Evolutionary conservation across 2,888 invertebrate species (phyloP).

Genomic region (Microdon myrmicae): DNA sequence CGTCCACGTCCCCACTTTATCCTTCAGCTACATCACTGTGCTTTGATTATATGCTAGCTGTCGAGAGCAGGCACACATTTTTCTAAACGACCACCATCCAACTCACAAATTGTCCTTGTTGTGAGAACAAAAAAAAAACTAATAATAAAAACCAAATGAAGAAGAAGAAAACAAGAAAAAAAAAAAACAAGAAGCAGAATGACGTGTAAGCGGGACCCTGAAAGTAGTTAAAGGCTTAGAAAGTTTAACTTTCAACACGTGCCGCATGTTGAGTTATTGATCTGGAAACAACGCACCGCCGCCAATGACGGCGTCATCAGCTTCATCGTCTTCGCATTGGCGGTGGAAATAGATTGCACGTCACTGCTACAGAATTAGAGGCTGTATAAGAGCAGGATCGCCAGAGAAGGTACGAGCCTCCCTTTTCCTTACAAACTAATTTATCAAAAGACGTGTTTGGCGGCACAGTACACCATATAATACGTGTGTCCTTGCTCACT

Average conservation of each 20-base stretch:
- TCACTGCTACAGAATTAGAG: no score
- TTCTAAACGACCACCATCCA: conserved; percentile 10
- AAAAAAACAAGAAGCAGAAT: no score
- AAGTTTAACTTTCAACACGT: conserved; percentile 43
- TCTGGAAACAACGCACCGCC: conserved; percentile 33
- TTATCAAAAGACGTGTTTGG: conserved; percentile 40
- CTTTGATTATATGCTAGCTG: conserved; percentile 16
- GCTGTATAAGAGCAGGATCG: no score
- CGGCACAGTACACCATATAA: no score
- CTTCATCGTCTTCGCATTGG: background rate
- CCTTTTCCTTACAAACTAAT: conserved; percentile 34
- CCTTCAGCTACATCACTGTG: conserved; percentile 2
- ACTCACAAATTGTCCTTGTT: conserved; percentile 3
- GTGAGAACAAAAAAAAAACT: background rate
- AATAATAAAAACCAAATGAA: no score
- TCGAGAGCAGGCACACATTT: conserved; percentile 23
- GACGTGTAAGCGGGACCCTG: conserved; percentile 7
- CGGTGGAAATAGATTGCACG: conserved; percentile 1
- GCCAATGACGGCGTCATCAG: background rate
- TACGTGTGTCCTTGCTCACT: no score
- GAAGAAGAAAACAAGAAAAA: no score
- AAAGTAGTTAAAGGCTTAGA: conserved; percentile 40
- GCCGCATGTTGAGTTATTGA: conserved; percentile 42
- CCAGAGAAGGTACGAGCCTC: no score
- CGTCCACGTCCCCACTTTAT: conserved; percentile 2